A percentile compares a stretch with the other conserved stretches of the same genome.
Evolutionary conservation across 2,113 vertebrate species (phyloP).

Genomic region (Calonectris borealis): DNA sequence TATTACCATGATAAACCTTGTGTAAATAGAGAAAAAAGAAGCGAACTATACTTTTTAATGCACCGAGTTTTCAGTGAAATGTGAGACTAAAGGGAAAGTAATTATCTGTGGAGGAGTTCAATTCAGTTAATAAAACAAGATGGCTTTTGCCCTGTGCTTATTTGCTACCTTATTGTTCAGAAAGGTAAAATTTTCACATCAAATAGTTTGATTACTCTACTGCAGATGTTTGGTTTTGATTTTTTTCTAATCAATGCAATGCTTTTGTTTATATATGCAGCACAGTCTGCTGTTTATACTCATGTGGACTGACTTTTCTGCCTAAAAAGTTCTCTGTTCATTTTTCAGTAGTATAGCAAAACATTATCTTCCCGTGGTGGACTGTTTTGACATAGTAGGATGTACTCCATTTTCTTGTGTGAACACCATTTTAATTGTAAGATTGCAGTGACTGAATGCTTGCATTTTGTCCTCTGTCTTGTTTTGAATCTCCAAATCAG

Average conservation of each 20-base stretch:
- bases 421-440: background rate
- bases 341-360: background rate
- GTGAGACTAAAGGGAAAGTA: background rate
- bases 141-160: background rate
- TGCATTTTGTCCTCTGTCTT: background rate
- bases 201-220: background rate
- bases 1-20: background rate
- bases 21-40: background rate
- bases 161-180: background rate
- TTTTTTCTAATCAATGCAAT: background rate
- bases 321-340: background rate
- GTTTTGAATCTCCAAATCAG: background rate
- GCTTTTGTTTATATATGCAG: background rate
- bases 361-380: background rate
- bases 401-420: background rate
- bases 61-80: background rate
- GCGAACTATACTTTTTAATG: background rate
- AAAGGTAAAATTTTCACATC: background rate
- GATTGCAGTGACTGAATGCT: background rate
- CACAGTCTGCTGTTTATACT: background rate
- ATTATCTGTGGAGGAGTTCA: background rate
- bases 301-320: background rate
- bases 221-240: background rate
- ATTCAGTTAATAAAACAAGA: background rate
- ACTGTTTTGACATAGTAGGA: background rate